A percentile compares a stretch with the other conserved stretches of the same genome.
Conservation (phyloP, 2,888 invertebrate genomes). For the Liodrosophila aerea region DNA sequence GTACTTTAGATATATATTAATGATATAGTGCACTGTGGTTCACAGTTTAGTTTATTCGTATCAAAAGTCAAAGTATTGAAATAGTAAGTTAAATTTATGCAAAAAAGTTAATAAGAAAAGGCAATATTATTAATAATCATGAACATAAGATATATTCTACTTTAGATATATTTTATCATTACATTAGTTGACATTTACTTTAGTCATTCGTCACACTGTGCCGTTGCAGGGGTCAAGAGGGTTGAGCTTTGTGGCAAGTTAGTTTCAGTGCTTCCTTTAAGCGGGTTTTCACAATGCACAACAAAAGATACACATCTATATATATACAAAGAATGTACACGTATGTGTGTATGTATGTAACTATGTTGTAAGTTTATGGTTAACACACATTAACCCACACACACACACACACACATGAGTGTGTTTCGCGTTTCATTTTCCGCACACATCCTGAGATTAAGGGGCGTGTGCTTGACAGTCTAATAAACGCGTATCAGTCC, state of each 20-base stretch:
- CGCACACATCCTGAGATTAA: constrained; percentile 54
- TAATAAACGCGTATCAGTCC: constrained; percentile 75
- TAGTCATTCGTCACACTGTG: constrained; percentile 15
- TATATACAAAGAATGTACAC: neutral
- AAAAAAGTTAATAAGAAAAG: too few species aligned
- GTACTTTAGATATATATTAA: too few species aligned
- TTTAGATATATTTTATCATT: too few species aligned
- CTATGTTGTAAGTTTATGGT: constrained; percentile 31
- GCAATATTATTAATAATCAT: too few species aligned
- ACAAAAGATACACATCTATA: neutral
- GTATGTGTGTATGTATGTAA: constrained; percentile 3
- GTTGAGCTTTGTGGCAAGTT: constrained; percentile 32
- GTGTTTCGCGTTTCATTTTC: constrained; percentile 15
- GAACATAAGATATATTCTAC: too few species aligned
- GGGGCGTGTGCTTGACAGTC: constrained; percentile 71
- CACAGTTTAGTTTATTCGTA: too few species aligned
- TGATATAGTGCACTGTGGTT: too few species aligned
- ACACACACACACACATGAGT: constrained; percentile 20
- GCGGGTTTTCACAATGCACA: constrained; percentile 9
- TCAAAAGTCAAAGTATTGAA: too few species aligned
- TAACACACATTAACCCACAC: constrained; percentile 18
- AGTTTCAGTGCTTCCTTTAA: constrained; percentile 21
- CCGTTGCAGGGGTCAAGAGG: constrained; percentile 27
- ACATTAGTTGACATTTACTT: too few species aligned
- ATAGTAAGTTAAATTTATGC: too few species aligned